Conservation (phyloP, 2,888 invertebrate genomes). For the Drosophila diplacantha region DNA sequence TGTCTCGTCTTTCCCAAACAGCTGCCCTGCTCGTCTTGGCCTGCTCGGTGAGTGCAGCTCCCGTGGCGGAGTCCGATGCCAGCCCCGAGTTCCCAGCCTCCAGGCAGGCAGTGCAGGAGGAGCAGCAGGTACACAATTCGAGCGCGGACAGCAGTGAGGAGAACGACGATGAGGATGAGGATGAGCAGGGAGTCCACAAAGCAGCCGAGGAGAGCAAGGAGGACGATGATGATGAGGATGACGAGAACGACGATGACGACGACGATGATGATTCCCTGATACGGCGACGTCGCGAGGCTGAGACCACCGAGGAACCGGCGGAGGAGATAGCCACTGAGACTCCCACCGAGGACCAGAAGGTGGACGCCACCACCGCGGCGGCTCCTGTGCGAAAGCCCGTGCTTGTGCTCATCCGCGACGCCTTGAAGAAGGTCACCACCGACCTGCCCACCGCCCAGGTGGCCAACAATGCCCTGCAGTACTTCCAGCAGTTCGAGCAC, state of each 20-base stretch:
- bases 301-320: constrained; percentile 10
- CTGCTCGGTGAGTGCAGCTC: constrained; percentile 44
- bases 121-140: constrained; percentile 21
- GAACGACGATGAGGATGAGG: constrained; percentile 56
- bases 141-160: constrained; percentile 56
- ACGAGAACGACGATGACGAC: constrained; percentile 52
- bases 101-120: constrained; percentile 27
- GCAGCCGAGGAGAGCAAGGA: constrained; percentile 30
- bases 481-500: constrained; percentile 76
- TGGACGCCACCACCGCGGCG: constrained; percentile 11
- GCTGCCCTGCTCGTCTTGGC: constrained; percentile 47
- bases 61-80: constrained; percentile 22
- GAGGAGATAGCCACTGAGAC: constrained; percentile 36
- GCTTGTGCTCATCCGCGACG: constrained; percentile 73
- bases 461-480: constrained; percentile 74
- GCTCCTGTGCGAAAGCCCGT: constrained; percentile 68
- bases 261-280: constrained; percentile 47
- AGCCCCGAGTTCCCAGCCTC: constrained; percentile 30
- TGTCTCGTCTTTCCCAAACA: constrained; percentile 6
- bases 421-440: constrained; percentile 74
- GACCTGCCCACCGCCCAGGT: constrained; percentile 73
- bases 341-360: constrained; percentile 34
- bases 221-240: constrained; percentile 48
- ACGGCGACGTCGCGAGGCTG: constrained; percentile 57
- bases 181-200: constrained; percentile 47